A percentile compares a stretch with the other conserved stretches of the same genome.
phyloP scores from a whole-genome alignment of 2,888 invertebrate species.

The Pachycephus smyrnensis region DNA sequence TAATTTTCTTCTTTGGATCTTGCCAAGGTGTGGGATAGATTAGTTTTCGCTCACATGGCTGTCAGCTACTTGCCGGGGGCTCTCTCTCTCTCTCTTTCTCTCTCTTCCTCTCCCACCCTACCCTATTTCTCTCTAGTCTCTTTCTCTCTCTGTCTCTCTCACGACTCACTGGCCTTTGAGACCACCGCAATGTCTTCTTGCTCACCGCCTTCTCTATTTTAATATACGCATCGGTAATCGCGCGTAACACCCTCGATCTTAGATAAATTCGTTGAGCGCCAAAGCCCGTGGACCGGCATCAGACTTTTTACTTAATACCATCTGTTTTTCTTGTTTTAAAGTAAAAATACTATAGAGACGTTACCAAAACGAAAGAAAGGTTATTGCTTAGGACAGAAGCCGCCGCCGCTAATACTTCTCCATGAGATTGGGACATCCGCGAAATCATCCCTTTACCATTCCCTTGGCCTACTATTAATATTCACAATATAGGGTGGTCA shows the following conservation, averaged over 20 bases:
- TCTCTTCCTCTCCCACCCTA: not conserved
- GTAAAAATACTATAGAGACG: not conserved
- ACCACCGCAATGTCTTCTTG: conserved; percentile 9
- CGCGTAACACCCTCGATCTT: not conserved
- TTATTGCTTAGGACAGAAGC: not conserved
- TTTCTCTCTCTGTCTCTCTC: conserved; percentile 16
- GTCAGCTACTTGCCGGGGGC: conserved; percentile 56
- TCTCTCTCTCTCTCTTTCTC: conserved; percentile 23
- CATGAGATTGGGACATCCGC: not conserved
- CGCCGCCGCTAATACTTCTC: not conserved
- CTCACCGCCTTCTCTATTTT: not conserved
- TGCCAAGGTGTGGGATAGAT: conserved; percentile 56
- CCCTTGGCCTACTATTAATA: not conserved
- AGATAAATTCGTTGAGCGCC: not conserved
- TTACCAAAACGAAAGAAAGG: not conserved
- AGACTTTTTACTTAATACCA: too few relatives aligned
- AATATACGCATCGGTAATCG: not conserved
- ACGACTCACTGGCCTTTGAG: conserved; percentile 5
- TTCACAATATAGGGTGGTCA: not conserved
- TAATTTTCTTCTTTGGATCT: conserved; percentile 42
- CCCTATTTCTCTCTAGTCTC: conserved; percentile 18
- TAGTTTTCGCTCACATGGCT: conserved; percentile 52
- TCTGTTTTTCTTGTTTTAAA: not conserved
- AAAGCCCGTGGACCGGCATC: not conserved
- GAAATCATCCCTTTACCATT: not conserved